Conservation (phyloP, 1,140 invertebrate genomes). For the Sweltsa coloradensis region DNA sequence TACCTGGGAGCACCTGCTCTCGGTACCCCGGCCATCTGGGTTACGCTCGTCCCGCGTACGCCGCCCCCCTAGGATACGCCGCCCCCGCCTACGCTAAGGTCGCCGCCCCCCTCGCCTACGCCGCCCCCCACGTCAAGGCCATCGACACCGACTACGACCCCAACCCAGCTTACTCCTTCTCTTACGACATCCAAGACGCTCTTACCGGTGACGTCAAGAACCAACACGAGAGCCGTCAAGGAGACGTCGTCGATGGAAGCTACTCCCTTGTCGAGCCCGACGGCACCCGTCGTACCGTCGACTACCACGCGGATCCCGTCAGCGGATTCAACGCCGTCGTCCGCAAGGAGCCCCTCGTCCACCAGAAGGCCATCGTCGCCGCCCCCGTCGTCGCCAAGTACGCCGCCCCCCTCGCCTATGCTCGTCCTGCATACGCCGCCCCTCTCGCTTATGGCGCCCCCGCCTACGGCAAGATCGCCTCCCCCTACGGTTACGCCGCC, state of each 20-base stretch:
- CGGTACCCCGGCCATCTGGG: conserved; percentile 27
- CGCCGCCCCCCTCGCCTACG: conserved; percentile 27
- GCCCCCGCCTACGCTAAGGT: conserved; percentile 26
- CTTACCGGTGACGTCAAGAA: conserved; percentile 33
- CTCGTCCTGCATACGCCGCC: not conserved
- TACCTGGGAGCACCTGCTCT: conserved; percentile 22
- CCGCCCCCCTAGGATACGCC: conserved; percentile 22
- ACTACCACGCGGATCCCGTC: conserved; percentile 22
- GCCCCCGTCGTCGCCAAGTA: not conserved
- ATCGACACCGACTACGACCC: conserved; percentile 31
- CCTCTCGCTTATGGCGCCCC: too few relatives aligned
- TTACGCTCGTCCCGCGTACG: too few relatives aligned
- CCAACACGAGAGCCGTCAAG: conserved; percentile 32
- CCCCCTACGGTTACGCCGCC: conserved; percentile 3
- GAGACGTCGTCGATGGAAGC: conserved; percentile 9
- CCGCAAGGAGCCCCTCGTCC: conserved; percentile 13
- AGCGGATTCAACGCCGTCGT: conserved; percentile 23
- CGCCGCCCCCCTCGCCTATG: conserved; percentile 3
- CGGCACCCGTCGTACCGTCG: conserved; percentile 16
- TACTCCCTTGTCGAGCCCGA: conserved; percentile 15
- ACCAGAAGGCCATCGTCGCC: conserved; percentile 8
- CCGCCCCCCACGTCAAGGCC: conserved; percentile 11
- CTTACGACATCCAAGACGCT: conserved; percentile 14
- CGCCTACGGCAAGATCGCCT: not conserved
- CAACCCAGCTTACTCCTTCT: conserved; percentile 29